Percentiles rank a stretch among this genome's conserved stretches.
phyloP scores from a whole-genome alignment of 2,888 invertebrate species.

The Drosophila stalkeri region DNA sequence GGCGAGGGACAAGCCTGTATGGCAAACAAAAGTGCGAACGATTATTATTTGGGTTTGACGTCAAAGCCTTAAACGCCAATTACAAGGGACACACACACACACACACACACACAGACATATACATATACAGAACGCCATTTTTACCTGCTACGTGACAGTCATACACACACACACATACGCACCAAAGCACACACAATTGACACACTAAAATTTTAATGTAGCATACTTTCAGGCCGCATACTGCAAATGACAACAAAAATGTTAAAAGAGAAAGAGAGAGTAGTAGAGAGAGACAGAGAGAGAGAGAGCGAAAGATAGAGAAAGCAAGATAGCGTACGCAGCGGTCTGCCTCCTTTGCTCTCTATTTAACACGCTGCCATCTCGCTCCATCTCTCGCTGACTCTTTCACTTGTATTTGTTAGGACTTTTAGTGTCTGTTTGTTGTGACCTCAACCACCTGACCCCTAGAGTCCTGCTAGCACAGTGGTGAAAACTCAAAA shows the following conservation, averaged over 20 bases:
- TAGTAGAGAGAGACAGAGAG: constrained; percentile 8
- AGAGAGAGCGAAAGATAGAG: not conserved
- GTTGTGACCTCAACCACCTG: constrained; percentile 76
- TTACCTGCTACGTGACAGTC: constrained; percentile 4
- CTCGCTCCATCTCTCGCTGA: not conserved
- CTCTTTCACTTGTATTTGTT: constrained; percentile 29
- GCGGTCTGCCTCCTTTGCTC: constrained; percentile 3
- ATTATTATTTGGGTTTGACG: constrained; percentile 80
- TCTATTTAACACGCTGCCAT: constrained; percentile 13
- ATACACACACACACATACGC: constrained; percentile 10
- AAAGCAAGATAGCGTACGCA: not conserved
- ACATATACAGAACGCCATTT: constrained; percentile 2
- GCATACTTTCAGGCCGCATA: constrained; percentile 72
- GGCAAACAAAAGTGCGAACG: constrained; percentile 74
- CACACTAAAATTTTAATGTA: constrained; percentile 80
- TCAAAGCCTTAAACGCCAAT: constrained; percentile 80
- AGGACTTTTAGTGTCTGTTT: constrained; percentile 70
- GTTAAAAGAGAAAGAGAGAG: constrained; percentile 7
- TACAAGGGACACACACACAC: constrained; percentile 53
- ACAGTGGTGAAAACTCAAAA: constrained; percentile 40
- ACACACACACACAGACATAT: constrained; percentile 26
- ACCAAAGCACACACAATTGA: constrained; percentile 66
- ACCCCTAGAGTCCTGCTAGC: constrained; percentile 52
- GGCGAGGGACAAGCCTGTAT: constrained; percentile 13
- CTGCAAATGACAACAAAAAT: constrained; percentile 72